phyloP scores from a whole-genome alignment of 1,140 invertebrate species.

The Trichogramma pretiosum region DNA sequence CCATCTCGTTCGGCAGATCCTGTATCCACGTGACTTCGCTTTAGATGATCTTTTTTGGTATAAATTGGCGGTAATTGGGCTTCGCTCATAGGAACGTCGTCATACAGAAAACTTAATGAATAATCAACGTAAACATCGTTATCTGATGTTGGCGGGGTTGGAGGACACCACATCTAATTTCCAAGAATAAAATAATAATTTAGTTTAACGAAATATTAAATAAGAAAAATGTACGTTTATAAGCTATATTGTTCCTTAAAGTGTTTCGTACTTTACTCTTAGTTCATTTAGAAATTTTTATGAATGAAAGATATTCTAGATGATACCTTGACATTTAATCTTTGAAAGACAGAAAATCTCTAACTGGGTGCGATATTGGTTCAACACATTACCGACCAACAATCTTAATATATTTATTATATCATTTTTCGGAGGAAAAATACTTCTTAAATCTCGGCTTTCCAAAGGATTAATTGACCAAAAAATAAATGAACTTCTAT shows the following conservation, averaged over 20 bases:
- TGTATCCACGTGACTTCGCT: slow-evolving; percentile 60
- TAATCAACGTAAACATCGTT: slow-evolving; percentile 87
- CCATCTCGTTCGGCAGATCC: slow-evolving; percentile 41
- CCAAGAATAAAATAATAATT: slow-evolving; percentile 9
- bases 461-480: too few relatives aligned
- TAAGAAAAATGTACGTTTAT: slow-evolving; percentile 6
- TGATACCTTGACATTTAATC: too few relatives aligned
- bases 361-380: too few relatives aligned
- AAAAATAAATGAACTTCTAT: too few relatives aligned
- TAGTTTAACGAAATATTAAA: neutral
- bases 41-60: slow-evolving; percentile 66
- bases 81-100: slow-evolving; percentile 72
- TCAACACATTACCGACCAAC: too few relatives aligned
- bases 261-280: too few relatives aligned
- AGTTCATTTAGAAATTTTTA: too few relatives aligned
- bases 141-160: slow-evolving; percentile 84
- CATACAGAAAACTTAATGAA: slow-evolving; percentile 76
- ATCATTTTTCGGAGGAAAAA: too few relatives aligned
- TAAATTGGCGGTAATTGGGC: slow-evolving; percentile 77
- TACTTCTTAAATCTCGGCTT: too few relatives aligned
- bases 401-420: too few relatives aligned
- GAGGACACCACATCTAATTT: slow-evolving; percentile 85
- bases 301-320: too few relatives aligned
- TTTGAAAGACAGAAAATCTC: too few relatives aligned
- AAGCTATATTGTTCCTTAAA: slow-evolving; percentile 7